Evolutionary conservation across 1,140 invertebrate genomes (phyloP), one percentile per base, ranked within the genome.

Genomic region (Drosophila saltans): DNA sequence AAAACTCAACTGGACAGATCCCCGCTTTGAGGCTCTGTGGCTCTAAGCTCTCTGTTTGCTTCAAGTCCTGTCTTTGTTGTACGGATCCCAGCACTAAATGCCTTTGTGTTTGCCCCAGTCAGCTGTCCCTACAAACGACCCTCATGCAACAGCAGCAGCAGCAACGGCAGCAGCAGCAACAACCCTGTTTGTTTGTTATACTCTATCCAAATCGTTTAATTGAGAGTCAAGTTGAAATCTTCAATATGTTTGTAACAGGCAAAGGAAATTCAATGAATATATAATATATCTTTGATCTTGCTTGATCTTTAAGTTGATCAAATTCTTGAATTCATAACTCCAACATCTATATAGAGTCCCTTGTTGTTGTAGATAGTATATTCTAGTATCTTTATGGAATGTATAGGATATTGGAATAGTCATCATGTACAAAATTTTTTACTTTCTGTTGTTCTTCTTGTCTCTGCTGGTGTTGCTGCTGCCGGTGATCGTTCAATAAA

Each of bases 401-500:
- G 16, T 16, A 16, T 21, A 48, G 45, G 9, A 26, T 26, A 52
- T 52, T 9, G 3, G 0, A 52, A 52, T 36, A 52, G 21, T 52
- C 45, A 21, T 21, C 16, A 24, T 52, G 45, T 36, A 6, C 4
- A 10, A 52, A 26, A 10, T 59, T 59, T 59, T 59, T 59, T 60
- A 11, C 36, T 36, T 59, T 70, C 16, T 70, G 70, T 78, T 65
- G 33, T 45, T 62, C 16, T 16, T 16, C 40, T 62, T 75, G 67
- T 71, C 70, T 78, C 43, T 16, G 61, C 61, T 63, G 63, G 36
- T 75, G 64, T 64, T 26, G 61, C 3, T 73, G 77, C 21, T 52
- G 45, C 61, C 28, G 62, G 2, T 73, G 77, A 80, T 80, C 77
- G 70, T 80, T 77, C 77, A 80, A 80, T 80, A 77, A 63, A 77